Evolutionary conservation across 2,888 invertebrate species (phyloP), one percentile per base, ranked within the genome.

Genomic region (Himalopsyche japonica): DNA sequence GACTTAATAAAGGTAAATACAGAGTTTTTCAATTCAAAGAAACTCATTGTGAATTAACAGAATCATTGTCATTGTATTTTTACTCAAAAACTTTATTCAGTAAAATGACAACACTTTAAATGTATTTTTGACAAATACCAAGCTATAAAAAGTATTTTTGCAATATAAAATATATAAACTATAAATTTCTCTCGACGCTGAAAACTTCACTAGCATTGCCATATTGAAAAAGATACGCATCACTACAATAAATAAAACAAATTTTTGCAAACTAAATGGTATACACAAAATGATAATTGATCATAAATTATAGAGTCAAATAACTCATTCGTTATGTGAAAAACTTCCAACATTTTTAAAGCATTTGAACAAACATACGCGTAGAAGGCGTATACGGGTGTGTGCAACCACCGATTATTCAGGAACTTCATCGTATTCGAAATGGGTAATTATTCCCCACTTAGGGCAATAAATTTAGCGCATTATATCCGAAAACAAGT

Each of bases 391-490:
- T 70, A 27, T 30, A 70, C 70, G 12, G 70, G 70, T 70, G 70
- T 70, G 27, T 27, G 70, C 70, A 70, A 70, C 70, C 70, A 70
- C 24, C 70, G 70, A 70, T 70, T 70, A 70, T 27, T 30, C 70
- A 70, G 30, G 70, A 70, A 70, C 70, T 70, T 70, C 70, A 27
- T 70, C 70, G 70, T 70, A 70, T 27, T 70, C 24, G n/a, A 43
- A 81, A 79, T 82, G 84, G 77, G 70, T 84, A 84, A 82, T 70
- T 84, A 84, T 81, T 79, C 79, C 43, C 79, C 43, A 79, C 76
- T 82, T 82, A 80, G 76, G 49, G 82, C 82, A 76, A 84, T 84
- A 82, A 84, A 84, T 76, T 79, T 49, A 84, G 76, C 84, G 78
- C 47, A 82, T 82, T 82, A 78, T 82, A 82, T 78, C 77, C 49